A percentile compares a stretch with the other conserved stretches of the same genome.
Conservation (phyloP, 2,888 invertebrate species). For the Oxyteleia sp. region DNA sequence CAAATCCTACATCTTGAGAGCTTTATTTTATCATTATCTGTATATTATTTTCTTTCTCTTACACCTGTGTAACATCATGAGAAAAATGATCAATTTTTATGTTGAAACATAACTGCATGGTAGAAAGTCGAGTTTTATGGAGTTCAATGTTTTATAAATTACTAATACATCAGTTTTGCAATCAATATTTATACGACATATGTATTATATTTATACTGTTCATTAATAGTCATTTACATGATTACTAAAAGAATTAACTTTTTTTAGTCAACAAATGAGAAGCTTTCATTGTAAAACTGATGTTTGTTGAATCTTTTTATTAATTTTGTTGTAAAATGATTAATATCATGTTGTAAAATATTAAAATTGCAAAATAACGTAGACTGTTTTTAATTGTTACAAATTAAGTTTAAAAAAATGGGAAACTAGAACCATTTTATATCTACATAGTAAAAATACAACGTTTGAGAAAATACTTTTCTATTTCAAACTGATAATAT, state of each 20-base stretch:
- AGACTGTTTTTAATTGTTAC: constrained; percentile 19
- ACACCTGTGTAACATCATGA: constrained; percentile 51
- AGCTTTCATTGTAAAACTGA: constrained; percentile 38
- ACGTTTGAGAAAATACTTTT: not conserved
- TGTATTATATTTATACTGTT: not conserved
- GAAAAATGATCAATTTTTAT: constrained; percentile 37
- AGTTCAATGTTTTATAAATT: constrained; percentile 14
- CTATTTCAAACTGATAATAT: constrained; percentile 8
- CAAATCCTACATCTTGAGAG: constrained; percentile 52
- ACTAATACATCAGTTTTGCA: constrained; percentile 41
- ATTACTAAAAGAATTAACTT: too few species aligned
- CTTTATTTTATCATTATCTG: constrained; percentile 68
- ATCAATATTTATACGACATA: too few species aligned
- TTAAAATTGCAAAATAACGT: constrained; percentile 8
- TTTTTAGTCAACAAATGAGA: not conserved
- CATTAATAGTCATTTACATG: too few species aligned
- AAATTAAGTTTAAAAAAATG: constrained; percentile 54
- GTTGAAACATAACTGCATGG: constrained; percentile 64
- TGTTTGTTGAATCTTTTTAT: constrained; percentile 7
- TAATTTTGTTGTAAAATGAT: constrained; percentile 10
- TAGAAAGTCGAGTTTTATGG: constrained; percentile 49
- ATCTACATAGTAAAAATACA: too few species aligned
- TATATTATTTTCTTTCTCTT: constrained; percentile 65
- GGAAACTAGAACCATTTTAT: constrained; percentile 65
- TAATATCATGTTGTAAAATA: constrained; percentile 26